Base-by-base conservation (phyloP, 2,888 invertebrate genomes). In the Scrobipalpa costella region DNA sequence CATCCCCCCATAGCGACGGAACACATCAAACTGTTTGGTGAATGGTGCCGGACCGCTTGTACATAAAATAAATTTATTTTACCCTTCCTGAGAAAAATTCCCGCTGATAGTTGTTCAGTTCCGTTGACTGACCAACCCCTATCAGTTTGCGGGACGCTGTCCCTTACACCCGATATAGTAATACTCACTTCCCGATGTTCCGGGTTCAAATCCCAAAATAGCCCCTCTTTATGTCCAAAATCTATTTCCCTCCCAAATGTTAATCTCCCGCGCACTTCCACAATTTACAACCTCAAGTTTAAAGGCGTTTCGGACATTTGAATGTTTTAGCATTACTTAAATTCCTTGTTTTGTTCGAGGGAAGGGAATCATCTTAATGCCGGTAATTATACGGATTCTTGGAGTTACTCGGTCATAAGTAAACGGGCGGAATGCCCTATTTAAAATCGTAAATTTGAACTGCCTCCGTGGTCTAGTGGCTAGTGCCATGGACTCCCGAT, bases 361-460 rank as follows among this genome's bases (percentile, higher is more conserved):
- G 81, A 80, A 78, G 76, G 75, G 90, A 86, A 86, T 92, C 90
- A 91, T 92, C 91, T 88, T 91, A 90, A 92, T 92, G 83, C 90
- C 80, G 73, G 90, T 90, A 92, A 92, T 92, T 92, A 92, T 91
- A 90, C 88, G 85, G 91, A 90, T 90, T 91, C 85, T 72, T 69
- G 80, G 91, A 91, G 91, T 91, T 91, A 90, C 89, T 90, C 85
- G 86, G 82, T 87, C 88, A 89, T 90, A 89, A 90, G 88, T 90
- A 89, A 90, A 89, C 88, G 89, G 85, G 85, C 83, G 81, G 80
- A 84, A 88, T 84, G 83, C 78, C 83, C 86, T 88, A 89, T 89
- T 90, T 88, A 88, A 86, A 87, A 88, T 88, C 90, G 90, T 90
- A 86, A 89, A 90, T 90, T 89, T 85, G 33, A n/a, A n/a, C n/a